Evolutionary conservation across 1,140 invertebrate genomes (phyloP).

Genomic region (Pissodes strobi): DNA sequence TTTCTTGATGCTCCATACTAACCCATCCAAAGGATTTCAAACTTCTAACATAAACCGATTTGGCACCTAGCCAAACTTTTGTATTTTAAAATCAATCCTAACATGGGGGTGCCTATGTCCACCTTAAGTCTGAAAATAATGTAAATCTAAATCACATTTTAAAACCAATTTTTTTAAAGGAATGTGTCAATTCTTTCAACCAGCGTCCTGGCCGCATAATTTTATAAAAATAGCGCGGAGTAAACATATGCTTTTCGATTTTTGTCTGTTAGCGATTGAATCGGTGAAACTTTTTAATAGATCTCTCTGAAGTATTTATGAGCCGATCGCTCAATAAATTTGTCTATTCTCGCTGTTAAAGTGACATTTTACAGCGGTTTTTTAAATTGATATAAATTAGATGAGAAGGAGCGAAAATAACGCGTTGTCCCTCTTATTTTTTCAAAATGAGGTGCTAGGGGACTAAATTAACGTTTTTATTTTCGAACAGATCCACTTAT

Average conservation of each 20-base stretch:
- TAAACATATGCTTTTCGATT: constrained; percentile 24
- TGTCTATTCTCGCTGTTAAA: constrained; percentile 29
- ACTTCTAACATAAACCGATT: too few relatives aligned
- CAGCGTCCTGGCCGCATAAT: too few relatives aligned
- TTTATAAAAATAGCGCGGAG: too few relatives aligned
- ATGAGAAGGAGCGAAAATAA: constrained; percentile 16
- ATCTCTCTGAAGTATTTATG: constrained; percentile 29
- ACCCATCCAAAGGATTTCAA: too few relatives aligned
- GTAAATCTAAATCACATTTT: too few relatives aligned
- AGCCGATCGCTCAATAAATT: constrained; percentile 30
- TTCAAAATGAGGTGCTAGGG: constrained; percentile 11
- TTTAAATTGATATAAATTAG: constrained; percentile 32
- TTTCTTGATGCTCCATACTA: too few relatives aligned
- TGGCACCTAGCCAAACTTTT: too few relatives aligned
- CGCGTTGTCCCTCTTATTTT: constrained; percentile 6
- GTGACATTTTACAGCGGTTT: constrained; percentile 25
- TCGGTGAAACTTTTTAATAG: constrained; percentile 27
- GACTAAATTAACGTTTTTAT: constrained; percentile 10
- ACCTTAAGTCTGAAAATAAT: too few relatives aligned
- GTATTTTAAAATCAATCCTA: too few relatives aligned
- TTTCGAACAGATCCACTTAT: constrained; percentile 6
- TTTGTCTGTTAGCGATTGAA: constrained; percentile 30
- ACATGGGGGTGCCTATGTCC: too few relatives aligned
- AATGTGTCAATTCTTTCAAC: too few relatives aligned
- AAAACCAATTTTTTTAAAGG: too few relatives aligned